Percentiles rank a stretch among this genome's conserved stretches.
Evolutionary conservation across 2,113 vertebrate species (phyloP).

Genomic region (Zosterops borbonicus): DNA sequence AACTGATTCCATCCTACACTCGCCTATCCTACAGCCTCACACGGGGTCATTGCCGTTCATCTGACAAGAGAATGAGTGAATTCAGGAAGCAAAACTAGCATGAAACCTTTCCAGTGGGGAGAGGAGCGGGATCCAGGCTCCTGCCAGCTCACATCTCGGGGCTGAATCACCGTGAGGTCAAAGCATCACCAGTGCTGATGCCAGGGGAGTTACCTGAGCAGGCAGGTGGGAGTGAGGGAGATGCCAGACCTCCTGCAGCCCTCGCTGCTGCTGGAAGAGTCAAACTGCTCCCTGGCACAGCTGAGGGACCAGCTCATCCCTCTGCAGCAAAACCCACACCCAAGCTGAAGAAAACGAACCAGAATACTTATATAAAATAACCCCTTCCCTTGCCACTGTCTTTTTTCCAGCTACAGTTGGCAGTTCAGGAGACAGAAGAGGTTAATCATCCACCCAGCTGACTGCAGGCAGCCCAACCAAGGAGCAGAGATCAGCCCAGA

Average conservation of each 20-base stretch:
- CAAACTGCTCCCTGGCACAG: not conserved
- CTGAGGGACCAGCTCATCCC: rapidly evolving
- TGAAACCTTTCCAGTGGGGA: not conserved
- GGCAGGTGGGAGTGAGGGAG: not conserved
- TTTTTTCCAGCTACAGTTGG: not conserved
- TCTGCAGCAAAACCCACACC: not conserved
- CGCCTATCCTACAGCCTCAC: not conserved
- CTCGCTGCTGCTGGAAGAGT: not conserved
- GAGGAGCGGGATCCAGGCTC: not conserved
- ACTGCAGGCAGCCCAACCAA: slow-evolving; percentile 10
- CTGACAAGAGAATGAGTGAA: slow-evolving; percentile 37
- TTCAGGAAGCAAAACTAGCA: slow-evolving; percentile 33
- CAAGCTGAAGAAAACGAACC: not conserved
- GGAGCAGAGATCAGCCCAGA: slow-evolving; percentile 24
- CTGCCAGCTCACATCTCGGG: not conserved
- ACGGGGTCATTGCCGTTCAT: not conserved
- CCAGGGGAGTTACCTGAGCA: not conserved
- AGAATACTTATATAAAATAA: not conserved
- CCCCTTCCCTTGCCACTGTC: not conserved
- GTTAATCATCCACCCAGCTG: slow-evolving; percentile 4
- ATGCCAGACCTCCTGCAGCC: not conserved
- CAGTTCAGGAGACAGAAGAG: not conserved
- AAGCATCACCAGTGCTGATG: not conserved
- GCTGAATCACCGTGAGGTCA: not conserved
- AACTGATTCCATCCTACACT: not conserved